A percentile compares a stretch with the other conserved stretches of the same genome.
Conservation (phyloP, 1,140 invertebrate genomes). For the Ephestia elutella region DNA sequence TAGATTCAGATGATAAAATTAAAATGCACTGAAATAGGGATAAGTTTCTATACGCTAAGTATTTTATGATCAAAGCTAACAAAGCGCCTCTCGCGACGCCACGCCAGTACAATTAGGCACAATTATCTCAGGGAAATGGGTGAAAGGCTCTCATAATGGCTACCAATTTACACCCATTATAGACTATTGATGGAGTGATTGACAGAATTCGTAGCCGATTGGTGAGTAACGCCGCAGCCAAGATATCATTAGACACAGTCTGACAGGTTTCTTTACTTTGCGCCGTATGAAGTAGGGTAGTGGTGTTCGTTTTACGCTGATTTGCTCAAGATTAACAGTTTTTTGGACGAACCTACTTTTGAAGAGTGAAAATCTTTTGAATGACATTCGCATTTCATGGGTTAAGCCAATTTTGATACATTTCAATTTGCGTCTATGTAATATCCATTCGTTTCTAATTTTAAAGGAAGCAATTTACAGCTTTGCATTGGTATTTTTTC, state of each 20-base stretch:
- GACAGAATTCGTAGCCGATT: conserved; percentile 22
- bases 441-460: not conserved
- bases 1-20: not conserved
- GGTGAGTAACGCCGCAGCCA: conserved; percentile 18
- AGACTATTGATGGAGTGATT: conserved; percentile 28
- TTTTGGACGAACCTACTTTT: conserved; percentile 7
- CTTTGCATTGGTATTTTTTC: too few species aligned
- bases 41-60: not conserved
- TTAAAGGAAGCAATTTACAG: too few species aligned
- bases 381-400: conserved; percentile 1
- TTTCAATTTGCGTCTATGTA: not conserved
- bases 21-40: not conserved
- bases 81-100: conserved; percentile 10
- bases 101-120: conserved; percentile 25
- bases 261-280: conserved; percentile 19
- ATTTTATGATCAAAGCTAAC: not conserved
- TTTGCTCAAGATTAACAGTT: conserved; percentile 13
- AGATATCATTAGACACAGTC: conserved; percentile 30
- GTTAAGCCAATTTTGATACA: not conserved
- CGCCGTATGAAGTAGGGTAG: conserved; percentile 8
- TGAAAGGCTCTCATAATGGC: conserved; percentile 43
- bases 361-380: conserved; percentile 7
- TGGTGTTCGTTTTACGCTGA: conserved; percentile 28
- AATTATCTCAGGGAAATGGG: conserved; percentile 29
- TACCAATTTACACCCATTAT: conserved; percentile 41